Percentiles rank a stretch among this genome's conserved stretches.
Conservation (phyloP, 2,113 vertebrate genomes). For the Urocynchramus pylzowi region DNA sequence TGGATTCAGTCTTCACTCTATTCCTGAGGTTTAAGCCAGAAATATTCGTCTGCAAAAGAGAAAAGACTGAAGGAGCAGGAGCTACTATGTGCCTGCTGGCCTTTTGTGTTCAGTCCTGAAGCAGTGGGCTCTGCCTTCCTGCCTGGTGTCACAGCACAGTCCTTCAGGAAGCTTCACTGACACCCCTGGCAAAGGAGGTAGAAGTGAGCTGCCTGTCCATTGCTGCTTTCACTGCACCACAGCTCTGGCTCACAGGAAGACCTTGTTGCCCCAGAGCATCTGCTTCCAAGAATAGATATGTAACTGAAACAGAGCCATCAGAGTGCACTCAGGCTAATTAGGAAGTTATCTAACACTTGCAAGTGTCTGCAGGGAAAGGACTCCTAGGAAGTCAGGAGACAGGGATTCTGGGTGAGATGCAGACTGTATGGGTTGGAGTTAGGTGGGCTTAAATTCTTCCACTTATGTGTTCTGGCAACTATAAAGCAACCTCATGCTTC, state of each 20-base stretch:
- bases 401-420: background rate
- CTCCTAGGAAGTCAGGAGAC: background rate
- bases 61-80: background rate
- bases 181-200: background rate
- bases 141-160: rapidly evolving
- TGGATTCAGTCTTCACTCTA: background rate
- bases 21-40: background rate
- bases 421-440: background rate
- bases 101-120: background rate
- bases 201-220: background rate
- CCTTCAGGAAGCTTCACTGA: background rate
- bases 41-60: background rate
- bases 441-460: background rate
- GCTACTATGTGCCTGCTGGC: background rate
- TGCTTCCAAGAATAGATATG: background rate
- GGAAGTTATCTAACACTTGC: background rate
- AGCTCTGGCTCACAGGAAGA: background rate
- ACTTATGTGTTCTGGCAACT: background rate
- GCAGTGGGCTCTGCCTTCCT: background rate
- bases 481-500: background rate
- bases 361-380: background rate
- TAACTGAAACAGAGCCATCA: background rate
- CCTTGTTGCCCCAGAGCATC: background rate
- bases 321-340: background rate
- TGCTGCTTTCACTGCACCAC: background rate